Evolutionary conservation across 1,140 invertebrate species (phyloP).

Genomic region (Drosophila ohnishii): DNA sequence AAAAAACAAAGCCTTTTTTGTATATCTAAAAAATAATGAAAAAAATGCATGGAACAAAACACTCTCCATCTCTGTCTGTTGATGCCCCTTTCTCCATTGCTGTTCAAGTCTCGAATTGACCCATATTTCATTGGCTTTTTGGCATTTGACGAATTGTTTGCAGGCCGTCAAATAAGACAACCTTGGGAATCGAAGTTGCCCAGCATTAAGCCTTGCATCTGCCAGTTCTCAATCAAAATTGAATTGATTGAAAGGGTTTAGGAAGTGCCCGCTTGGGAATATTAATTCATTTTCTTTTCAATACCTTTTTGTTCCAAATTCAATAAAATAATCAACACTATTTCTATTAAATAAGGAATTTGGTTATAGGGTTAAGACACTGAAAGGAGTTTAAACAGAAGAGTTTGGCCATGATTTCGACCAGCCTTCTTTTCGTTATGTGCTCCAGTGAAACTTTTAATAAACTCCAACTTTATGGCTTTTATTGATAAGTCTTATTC

Average conservation of each 20-base stretch:
- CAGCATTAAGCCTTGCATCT: constrained; percentile 9
- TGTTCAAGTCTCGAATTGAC: constrained; percentile 37
- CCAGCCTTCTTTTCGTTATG: background rate
- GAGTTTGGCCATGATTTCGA: background rate
- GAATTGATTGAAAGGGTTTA: constrained; percentile 4
- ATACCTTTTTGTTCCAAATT: background rate
- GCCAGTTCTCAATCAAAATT: constrained; percentile 20
- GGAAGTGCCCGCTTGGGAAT: background rate
- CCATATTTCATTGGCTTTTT: constrained; percentile 34
- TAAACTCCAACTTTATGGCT: too few species aligned
- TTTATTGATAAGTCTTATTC: background rate
- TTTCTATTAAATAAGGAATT: background rate
- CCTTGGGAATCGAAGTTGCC: constrained; percentile 24
- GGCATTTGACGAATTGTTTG: constrained; percentile 37
- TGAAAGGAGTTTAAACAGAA: too few species aligned
- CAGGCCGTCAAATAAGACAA: constrained; percentile 22
- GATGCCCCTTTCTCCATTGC: constrained; percentile 28
- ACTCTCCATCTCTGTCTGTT: constrained; percentile 27
- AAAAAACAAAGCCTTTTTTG: constrained; percentile 18
- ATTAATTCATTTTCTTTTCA: background rate
- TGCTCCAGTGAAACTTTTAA: background rate
- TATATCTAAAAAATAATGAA: constrained; percentile 1
- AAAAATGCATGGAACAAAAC: constrained; percentile 18
- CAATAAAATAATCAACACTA: background rate
- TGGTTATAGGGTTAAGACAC: background rate